A percentile compares a stretch with the other conserved stretches of the same genome.
phyloP scores from a whole-genome alignment of 2,797 vertebrate species.

The Ceyx erithaca region DNA sequence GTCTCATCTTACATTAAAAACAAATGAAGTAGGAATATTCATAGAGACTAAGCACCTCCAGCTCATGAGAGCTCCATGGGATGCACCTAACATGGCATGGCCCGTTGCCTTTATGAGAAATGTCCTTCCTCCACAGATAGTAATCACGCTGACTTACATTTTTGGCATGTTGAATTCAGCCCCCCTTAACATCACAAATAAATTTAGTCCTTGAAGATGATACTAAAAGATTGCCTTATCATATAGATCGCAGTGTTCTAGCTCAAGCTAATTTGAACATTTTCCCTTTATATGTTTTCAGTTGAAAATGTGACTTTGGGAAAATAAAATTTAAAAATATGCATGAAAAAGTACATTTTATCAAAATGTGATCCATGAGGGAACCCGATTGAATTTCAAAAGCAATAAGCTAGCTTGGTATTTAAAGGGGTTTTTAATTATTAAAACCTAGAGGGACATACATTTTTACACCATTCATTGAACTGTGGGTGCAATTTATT shows the following conservation, averaged over 20 bases:
- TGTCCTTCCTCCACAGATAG: background rate
- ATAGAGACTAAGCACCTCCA: background rate
- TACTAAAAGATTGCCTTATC: background rate
- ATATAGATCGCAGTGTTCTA: background rate
- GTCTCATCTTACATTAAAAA: background rate
- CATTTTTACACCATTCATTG: slow-evolving; percentile 51
- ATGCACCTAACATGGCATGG: background rate
- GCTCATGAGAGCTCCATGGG: background rate
- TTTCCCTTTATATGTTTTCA: background rate
- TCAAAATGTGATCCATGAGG: slow-evolving; percentile 19
- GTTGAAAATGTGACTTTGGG: background rate
- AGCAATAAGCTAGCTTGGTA: slow-evolving; percentile 17
- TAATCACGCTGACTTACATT: background rate
- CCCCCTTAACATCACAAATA: background rate
- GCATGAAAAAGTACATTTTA: slow-evolving; percentile 20
- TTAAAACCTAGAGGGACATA: slow-evolving; percentile 37
- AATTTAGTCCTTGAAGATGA: slow-evolving; percentile 28
- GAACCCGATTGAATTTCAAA: slow-evolving; percentile 27
- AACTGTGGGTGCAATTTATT: slow-evolving; percentile 54
- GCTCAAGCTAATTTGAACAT: background rate
- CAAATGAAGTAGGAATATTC: slow-evolving; percentile 9
- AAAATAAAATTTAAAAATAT: slow-evolving; percentile 44
- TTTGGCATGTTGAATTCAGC: background rate
- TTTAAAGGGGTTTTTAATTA: slow-evolving; percentile 46
- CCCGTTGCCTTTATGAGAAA: background rate